A percentile compares a stretch with the other conserved stretches of the same genome.
Evolutionary conservation across 2,797 vertebrate species (phyloP).

Genomic region (Lacerta viridis): DNA sequence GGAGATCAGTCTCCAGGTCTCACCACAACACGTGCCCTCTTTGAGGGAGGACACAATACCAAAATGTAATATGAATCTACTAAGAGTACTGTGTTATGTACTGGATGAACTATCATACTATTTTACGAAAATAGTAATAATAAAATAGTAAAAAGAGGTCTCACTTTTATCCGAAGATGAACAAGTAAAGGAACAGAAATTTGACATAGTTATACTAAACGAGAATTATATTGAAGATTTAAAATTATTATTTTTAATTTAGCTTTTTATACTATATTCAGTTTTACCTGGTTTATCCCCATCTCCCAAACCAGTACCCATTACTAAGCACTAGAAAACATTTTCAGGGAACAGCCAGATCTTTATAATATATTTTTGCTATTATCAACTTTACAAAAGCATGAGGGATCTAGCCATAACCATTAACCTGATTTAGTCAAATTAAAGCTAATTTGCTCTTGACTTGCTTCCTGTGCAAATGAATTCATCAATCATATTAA

Average conservation of each 20-base stretch:
- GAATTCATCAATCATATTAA: conserved; percentile 35
- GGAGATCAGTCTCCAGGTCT: no score
- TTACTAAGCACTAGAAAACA: conserved; percentile 22
- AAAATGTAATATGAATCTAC: not conserved
- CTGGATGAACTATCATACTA: no score
- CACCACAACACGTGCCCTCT: no score
- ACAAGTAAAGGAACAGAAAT: not conserved
- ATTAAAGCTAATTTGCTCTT: conserved; percentile 49
- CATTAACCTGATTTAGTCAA: conserved; percentile 51
- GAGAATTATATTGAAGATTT: not conserved
- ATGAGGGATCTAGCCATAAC: conserved; percentile 20
- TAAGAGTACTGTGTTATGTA: no score
- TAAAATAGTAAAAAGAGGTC: not conserved
- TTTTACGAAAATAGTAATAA: no score
- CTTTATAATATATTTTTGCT: conserved; percentile 26
- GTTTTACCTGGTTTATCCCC: not conserved
- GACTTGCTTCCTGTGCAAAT: conserved; percentile 46
- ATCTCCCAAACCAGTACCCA: not conserved
- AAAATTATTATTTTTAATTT: not conserved
- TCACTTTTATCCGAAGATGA: not conserved
- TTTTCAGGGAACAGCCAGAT: conserved; percentile 47
- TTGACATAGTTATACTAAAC: not conserved
- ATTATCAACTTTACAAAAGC: conserved; percentile 38
- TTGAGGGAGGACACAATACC: no score
- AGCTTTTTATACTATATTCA: not conserved